Evolutionary conservation across 2,888 invertebrate species (phyloP), one percentile per base, ranked within the genome.

Genomic region (Netelia melanura): DNA sequence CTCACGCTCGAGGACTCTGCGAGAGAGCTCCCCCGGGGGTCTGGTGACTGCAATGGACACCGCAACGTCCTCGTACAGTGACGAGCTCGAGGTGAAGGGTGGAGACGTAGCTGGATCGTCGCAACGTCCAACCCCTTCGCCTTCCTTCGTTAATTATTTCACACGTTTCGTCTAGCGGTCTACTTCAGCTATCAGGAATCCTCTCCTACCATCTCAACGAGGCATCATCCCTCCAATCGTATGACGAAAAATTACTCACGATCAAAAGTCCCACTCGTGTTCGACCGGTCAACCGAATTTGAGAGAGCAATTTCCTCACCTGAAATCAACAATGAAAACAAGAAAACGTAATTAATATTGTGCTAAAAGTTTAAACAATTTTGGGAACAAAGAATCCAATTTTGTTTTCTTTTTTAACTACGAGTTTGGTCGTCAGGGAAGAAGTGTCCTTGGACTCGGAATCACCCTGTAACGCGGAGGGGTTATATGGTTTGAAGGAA

Each of bases 141-240:
- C 87, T 70, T 82, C 67, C 85, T 80, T 88, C 91, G 91, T 93
- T 90, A 92, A 93, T 93, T 92, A 93, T 93, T 92, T 91, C 89
- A 86, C 87, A 88, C 77, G 88, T 89, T 90, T 91, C 92, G 93
- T 93, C 93, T 93, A 93, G 92, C 92, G 87, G 90, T 88, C 86
- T 87, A 89, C 89, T 91, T 86, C 89, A 88, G 76, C 83, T 81
- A 86, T 84, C 77, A 61, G 21, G 3, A 65, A 43, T 61, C 38
- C 25, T 71, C 71, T 71, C 71, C n/a, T 75, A 70, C 56, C 21
- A 62, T 14, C 23, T n/a, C 21, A 17, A 52, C 10, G 21, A 43
- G 38, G 21, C 43, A 38, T 68, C 61, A 56, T 21, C 44, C 1
- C 11, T 48, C 54, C 68, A 58, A 58, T 58, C 21, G 21, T 58